Conservation (phyloP, 2,888 invertebrate species). For the Thera obeliscata region DNA sequence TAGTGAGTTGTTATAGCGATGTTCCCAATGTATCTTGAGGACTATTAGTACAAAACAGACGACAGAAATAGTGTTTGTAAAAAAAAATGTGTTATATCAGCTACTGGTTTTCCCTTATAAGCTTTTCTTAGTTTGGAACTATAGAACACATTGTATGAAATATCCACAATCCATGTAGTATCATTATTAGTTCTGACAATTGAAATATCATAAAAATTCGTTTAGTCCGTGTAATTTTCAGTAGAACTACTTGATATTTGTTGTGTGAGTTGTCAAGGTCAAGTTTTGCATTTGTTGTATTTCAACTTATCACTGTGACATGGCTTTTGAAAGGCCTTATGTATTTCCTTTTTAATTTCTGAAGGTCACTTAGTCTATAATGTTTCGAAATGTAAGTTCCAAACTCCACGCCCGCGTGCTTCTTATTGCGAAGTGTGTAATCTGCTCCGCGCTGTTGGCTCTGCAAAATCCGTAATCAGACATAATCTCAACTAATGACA, state of each 20-base stretch:
- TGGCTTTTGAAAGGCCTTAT: slow-evolving; percentile 8
- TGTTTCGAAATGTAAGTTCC: slow-evolving; percentile 43
- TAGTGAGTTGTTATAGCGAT: background rate
- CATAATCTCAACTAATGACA: slow-evolving; percentile 29
- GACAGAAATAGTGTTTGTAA: background rate
- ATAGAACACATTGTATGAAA: too few species aligned
- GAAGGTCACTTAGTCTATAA: slow-evolving; percentile 27
- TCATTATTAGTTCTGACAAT: too few species aligned
- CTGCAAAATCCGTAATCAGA: slow-evolving; percentile 43
- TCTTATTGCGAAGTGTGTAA: slow-evolving; percentile 47
- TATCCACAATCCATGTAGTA: too few species aligned
- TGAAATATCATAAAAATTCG: too few species aligned
- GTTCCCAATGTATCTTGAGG: background rate
- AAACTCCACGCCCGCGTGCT: slow-evolving; percentile 50
- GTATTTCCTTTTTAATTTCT: background rate
- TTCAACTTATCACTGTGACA: background rate
- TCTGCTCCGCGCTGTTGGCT: slow-evolving; percentile 53
- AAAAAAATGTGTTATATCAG: background rate
- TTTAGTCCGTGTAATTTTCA: too few species aligned
- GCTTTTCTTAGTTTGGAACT: too few species aligned
- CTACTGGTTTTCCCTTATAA: too few species aligned
- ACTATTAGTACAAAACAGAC: background rate
- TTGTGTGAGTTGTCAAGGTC: too few species aligned
- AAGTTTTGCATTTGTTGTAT: too few species aligned
- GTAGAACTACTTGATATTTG: too few species aligned